A percentile compares a stretch with the other conserved stretches of the same genome.
Evolutionary conservation across 2,888 invertebrate species (phyloP).

Genomic region (Drosophila percnosoma): DNA sequence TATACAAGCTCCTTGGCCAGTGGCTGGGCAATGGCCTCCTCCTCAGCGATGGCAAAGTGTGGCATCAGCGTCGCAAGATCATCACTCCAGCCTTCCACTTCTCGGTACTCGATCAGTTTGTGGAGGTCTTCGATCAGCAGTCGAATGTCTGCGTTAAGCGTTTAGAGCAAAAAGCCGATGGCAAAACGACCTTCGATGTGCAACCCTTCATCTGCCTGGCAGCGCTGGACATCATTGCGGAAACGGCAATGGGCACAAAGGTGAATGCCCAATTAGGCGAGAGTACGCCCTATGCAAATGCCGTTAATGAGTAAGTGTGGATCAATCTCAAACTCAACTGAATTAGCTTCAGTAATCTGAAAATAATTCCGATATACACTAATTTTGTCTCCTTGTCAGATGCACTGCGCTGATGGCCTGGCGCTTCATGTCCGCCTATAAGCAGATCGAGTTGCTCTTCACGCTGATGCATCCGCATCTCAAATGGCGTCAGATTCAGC

Average conservation of each 20-base stretch:
- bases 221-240: slow-evolving; percentile 87
- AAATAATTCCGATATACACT: too few species aligned
- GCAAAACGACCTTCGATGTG: slow-evolving; percentile 86
- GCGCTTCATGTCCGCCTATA: slow-evolving; percentile 71
- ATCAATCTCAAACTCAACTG: not conserved
- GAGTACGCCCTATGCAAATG: slow-evolving; percentile 89
- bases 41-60: slow-evolving; percentile 85
- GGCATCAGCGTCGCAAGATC: slow-evolving; percentile 89
- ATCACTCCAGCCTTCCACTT: slow-evolving; percentile 93
- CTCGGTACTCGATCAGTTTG: slow-evolving; percentile 90
- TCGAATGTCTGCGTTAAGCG: slow-evolving; percentile 86
- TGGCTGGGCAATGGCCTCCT: slow-evolving; percentile 83
- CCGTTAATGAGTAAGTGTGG: slow-evolving; percentile 87
- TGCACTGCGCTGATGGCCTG: slow-evolving; percentile 68
- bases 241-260: slow-evolving; percentile 83
- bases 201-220: slow-evolving; percentile 87
- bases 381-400: slow-evolving; percentile 37
- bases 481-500: slow-evolving; percentile 59
- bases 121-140: slow-evolving; percentile 89
- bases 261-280: slow-evolving; percentile 86
- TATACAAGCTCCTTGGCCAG: slow-evolving; percentile 71
- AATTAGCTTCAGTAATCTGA: not conserved
- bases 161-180: slow-evolving; percentile 85
- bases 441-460: slow-evolving; percentile 70
- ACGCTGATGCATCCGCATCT: slow-evolving; percentile 56